These are phyloP conservation scores for Lepidonotus clava DNA, from an alignment of 2,888 invertebrate species.

Conservation along the genomic window DNA sequence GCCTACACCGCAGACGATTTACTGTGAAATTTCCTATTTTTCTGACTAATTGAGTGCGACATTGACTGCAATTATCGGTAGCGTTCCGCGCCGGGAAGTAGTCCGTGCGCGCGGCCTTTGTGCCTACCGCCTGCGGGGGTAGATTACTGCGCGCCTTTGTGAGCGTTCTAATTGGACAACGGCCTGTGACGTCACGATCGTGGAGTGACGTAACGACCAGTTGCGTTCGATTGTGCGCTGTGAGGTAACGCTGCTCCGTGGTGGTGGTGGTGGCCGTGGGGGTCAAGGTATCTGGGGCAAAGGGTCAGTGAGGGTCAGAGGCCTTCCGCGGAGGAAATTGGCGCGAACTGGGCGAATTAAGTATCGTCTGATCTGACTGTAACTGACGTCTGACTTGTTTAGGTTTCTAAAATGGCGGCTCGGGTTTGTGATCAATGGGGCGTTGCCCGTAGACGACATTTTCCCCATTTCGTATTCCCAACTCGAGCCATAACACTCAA, in stretches of 20 bases:
- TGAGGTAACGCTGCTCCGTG: neutral
- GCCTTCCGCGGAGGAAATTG: too few relatives aligned
- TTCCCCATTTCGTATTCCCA: too few relatives aligned
- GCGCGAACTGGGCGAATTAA: too few relatives aligned
- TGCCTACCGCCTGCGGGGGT: neutral
- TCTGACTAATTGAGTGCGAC: conserved; percentile 15
- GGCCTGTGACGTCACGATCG: conserved; percentile 16
- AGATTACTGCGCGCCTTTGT: conserved; percentile 17
- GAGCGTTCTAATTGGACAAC: conserved; percentile 36
- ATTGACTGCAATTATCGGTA: neutral
- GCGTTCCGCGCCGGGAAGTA: neutral
- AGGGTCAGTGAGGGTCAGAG: conserved; percentile 18
- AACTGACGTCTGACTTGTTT: too few relatives aligned
- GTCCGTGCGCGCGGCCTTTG: neutral
- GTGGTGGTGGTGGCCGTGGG: neutral
- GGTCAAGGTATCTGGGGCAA: conserved; percentile 7
- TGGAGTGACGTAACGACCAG: neutral
- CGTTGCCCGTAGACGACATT: too few relatives aligned
- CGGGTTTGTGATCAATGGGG: too few relatives aligned
- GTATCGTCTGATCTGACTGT: too few relatives aligned
- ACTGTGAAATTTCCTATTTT: neutral
- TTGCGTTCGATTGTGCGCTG: neutral
- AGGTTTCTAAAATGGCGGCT: too few relatives aligned
- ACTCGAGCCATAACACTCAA: too few relatives aligned
- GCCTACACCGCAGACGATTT: neutral